Evolutionary conservation across 1,140 invertebrate species (phyloP).

Genomic region (Lycorma delicatula): DNA sequence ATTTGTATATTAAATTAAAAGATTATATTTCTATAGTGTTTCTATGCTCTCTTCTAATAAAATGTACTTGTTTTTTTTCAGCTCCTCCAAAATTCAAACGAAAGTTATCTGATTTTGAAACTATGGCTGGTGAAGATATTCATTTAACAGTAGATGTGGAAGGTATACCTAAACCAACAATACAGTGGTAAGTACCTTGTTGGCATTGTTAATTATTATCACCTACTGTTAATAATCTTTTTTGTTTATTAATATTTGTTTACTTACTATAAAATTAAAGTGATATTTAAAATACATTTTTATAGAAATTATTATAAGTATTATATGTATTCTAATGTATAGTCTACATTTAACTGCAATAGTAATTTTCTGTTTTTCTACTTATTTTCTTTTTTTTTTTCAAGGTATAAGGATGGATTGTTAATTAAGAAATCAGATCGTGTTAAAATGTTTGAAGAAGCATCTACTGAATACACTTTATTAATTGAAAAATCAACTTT

Average conservation of each 20-base stretch:
- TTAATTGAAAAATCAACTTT: constrained; percentile 71
- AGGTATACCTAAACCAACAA: constrained; percentile 68
- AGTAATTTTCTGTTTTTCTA: too few relatives aligned
- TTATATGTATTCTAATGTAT: too few relatives aligned
- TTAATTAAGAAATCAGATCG: constrained; percentile 57
- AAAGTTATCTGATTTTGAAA: constrained; percentile 58
- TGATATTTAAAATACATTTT: too few relatives aligned
- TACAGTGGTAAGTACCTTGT: constrained; percentile 50
- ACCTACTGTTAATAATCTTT: not conserved
- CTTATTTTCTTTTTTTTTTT: constrained; percentile 12
- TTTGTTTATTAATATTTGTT: not conserved
- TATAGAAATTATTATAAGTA: too few relatives aligned
- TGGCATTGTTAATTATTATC: not conserved
- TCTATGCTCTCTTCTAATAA: too few relatives aligned
- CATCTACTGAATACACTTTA: constrained; percentile 57
- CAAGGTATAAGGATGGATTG: constrained; percentile 71
- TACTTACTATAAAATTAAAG: too few relatives aligned
- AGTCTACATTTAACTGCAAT: too few relatives aligned
- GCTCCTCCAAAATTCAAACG: constrained; percentile 73
- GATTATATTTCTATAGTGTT: too few relatives aligned
- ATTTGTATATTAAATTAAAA: too few relatives aligned
- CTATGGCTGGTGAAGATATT: constrained; percentile 56
- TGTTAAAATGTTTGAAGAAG: constrained; percentile 59
- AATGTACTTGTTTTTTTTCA: too few relatives aligned
- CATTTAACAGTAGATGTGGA: constrained; percentile 72